Evolutionary conservation across 2,888 invertebrate species (phyloP), one percentile per base, ranked within the genome.

Genomic region (Agonopterix arenella): DNA sequence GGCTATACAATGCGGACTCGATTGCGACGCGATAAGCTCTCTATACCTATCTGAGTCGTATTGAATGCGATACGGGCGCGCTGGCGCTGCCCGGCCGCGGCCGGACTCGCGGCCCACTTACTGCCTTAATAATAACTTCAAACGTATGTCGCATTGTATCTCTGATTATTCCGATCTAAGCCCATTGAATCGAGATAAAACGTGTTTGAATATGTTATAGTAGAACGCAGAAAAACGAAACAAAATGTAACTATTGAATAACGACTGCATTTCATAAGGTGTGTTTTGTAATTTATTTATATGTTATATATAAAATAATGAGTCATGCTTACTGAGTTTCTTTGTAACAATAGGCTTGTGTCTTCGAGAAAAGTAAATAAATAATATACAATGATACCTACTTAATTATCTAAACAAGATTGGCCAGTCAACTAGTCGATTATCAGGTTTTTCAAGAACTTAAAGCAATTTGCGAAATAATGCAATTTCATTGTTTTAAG

Each of bases 1-100:
- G 78, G 82, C 80, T 66, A 80, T 77, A 88, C 89, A 89, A 88
- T 86, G 84, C 84, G 76, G 79, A 79, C 79, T 80, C 83, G 89
- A 89, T 89, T 78, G 88, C 86, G 84, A 64, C 73, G 74, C 81
- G 89, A 89, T 89, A 89, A 85, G 82, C 77, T 70, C 68, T 68
- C 76, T 75, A 72, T 79, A 80, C 76, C 79, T 80, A 80, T 76
- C 80, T 66, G 67, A 72, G 66, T 70, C 62, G 76, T 75, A 82
- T 81, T 86, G 79, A 84, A 83, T 83, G 77, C 77, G 73, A 76
- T 76, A 74, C 72, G 61, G 63, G 66, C 59, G 62, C 44, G 51
- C 54, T 55, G 65, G 62, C 44, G 51, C 54, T 55, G 65, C 65
- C 55, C 53, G 50, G 48, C 28, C 28, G 28, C 48, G 49, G 51